These are phyloP conservation scores for Chiloscyllium plagiosum DNA, from an alignment of 2,113 vertebrate genomes.

Conservation along the genomic window DNA sequence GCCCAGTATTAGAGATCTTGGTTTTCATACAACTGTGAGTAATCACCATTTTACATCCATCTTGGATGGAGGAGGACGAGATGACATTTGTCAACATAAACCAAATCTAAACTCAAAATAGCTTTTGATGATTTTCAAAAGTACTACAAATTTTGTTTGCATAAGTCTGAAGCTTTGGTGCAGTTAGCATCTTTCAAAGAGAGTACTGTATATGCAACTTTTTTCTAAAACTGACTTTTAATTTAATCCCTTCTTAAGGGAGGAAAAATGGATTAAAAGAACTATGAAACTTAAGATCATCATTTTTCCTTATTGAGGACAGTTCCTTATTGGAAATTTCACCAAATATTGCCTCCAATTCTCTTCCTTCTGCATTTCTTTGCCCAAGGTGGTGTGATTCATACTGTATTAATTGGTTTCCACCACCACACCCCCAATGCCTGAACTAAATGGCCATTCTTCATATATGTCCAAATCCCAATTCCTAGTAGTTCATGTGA, in stretches of 20 bases:
- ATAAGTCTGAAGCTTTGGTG: neutral
- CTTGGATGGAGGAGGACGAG: neutral
- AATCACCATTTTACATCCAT: neutral
- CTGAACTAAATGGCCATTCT: neutral
- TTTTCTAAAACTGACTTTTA: neutral
- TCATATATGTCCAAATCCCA: neutral
- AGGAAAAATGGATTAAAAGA: neutral
- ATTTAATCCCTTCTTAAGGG: neutral
- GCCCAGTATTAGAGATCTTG: neutral
- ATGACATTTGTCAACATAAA: slow-evolving; percentile 9
- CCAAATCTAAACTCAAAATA: neutral
- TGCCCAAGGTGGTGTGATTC: neutral
- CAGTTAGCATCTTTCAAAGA: neutral
- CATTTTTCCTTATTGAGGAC: neutral
- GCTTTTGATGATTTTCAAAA: neutral
- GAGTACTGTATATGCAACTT: too few species aligned
- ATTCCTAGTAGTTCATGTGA: neutral
- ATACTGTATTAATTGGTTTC: neutral
- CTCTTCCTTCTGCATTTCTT: neutral
- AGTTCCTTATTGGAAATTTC: neutral
- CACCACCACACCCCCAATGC: neutral
- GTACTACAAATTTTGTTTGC: neutral
- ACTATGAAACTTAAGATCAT: neutral
- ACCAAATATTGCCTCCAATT: neutral
- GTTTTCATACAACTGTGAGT: neutral